Conservation (phyloP, 2,113 vertebrate species). For the Xyrauchen texanus region DNA sequence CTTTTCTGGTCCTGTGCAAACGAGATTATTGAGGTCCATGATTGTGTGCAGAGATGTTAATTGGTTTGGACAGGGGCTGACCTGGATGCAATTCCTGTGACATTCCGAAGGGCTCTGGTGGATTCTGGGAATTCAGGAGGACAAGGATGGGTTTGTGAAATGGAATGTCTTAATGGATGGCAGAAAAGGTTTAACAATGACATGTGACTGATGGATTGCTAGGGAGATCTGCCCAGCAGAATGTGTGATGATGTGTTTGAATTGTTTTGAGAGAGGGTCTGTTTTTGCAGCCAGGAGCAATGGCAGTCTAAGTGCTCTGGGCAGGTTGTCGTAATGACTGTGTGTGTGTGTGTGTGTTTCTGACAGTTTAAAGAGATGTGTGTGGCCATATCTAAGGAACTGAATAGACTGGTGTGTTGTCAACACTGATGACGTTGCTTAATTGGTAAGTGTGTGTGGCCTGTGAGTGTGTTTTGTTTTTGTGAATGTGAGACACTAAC, state of each 20-base stretch:
- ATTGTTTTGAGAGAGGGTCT: not conserved
- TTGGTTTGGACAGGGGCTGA: not conserved
- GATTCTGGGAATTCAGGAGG: constrained; percentile 9
- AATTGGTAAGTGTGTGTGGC: constrained; percentile 35
- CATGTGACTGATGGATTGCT: constrained; percentile 19
- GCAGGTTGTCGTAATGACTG: not conserved
- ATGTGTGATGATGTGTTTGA: constrained; percentile 4
- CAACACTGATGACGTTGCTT: not conserved
- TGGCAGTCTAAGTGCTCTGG: not conserved
- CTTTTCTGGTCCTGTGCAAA: not conserved
- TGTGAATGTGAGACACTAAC: not conserved
- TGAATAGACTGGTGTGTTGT: constrained; percentile 48
- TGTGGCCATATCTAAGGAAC: constrained; percentile 31
- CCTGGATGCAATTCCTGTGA: constrained; percentile 35
- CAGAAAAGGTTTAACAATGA: constrained; percentile 31
- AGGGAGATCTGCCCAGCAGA: not conserved
- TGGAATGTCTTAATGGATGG: constrained; percentile 35
- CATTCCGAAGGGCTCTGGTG: not conserved
- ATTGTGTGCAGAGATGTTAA: not conserved
- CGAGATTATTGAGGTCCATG: not conserved
- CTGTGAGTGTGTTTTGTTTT: constrained; percentile 38
- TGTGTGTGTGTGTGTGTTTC: constrained; percentile 7
- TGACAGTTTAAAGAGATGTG: constrained; percentile 17
- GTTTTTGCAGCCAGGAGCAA: constrained; percentile 11
- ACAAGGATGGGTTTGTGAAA: constrained; percentile 38